Evolutionary conservation across 2,888 invertebrate genomes (phyloP).

Genomic region (Agrotis segetum): DNA sequence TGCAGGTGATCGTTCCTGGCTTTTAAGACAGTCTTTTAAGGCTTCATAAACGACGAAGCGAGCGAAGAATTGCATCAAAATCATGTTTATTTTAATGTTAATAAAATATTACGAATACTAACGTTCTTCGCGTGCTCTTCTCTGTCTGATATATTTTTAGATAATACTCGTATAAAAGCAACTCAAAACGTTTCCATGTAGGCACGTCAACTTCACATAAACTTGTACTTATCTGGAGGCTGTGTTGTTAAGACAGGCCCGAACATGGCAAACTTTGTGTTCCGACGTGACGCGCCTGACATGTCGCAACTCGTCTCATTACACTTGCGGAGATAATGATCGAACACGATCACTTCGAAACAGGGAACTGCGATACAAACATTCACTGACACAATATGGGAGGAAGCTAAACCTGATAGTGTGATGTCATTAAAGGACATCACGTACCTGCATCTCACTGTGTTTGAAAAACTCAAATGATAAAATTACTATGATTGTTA

Average conservation of each 20-base stretch:
- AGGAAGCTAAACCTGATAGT: no score
- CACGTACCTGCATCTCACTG: no score
- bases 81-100: no score
- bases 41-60: background rate
- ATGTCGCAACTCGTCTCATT: slow-evolving; percentile 30
- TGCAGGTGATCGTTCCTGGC: background rate
- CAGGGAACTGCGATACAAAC: background rate
- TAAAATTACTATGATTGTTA: no score
- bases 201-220: background rate
- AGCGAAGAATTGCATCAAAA: no score
- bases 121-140: background rate
- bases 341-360: slow-evolving; percentile 30
- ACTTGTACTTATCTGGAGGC: slow-evolving; percentile 23
- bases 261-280: slow-evolving; percentile 19
- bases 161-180: background rate
- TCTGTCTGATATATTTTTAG: background rate
- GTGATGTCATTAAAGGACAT: slow-evolving; percentile 5
- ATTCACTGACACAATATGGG: background rate
- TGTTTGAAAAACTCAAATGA: no score
- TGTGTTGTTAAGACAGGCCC: slow-evolving; percentile 22
- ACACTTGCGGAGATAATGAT: slow-evolving; percentile 46
- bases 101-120: no score
- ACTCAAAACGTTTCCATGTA: slow-evolving; percentile 4
- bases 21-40: background rate
- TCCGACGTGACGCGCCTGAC: slow-evolving; percentile 20